Conservation (phyloP, 2,113 vertebrate species). For the Pterocles burchelli region DNA sequence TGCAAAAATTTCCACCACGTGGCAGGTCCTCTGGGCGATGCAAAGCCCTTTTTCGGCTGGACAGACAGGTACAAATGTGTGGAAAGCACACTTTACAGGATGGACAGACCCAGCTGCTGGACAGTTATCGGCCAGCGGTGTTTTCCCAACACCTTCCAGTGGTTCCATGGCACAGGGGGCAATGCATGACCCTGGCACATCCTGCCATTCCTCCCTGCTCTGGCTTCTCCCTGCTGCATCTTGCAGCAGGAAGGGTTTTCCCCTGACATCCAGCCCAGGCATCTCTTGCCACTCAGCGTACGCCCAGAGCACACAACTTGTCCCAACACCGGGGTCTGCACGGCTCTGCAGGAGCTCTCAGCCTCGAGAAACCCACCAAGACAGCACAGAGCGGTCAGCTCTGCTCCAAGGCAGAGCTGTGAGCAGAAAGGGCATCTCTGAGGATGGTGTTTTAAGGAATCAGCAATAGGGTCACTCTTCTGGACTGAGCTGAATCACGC, state of each 20-base stretch:
- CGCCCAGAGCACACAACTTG: fast-evolving
- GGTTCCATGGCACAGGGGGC: background rate
- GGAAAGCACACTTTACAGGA: background rate
- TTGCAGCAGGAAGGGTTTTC: background rate
- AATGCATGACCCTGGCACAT: fast-evolving
- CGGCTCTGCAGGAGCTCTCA: fast-evolving
- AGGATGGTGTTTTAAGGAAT: background rate
- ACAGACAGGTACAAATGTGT: background rate
- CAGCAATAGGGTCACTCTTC: background rate
- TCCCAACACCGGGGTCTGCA: fast-evolving
- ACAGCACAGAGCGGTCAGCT: background rate
- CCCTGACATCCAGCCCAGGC: background rate
- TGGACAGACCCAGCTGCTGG: background rate
- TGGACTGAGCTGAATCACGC: background rate
- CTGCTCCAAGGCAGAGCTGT: background rate
- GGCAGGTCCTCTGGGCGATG: background rate
- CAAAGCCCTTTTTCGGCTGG: background rate
- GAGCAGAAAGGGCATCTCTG: background rate
- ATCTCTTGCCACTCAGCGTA: background rate
- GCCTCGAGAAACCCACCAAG: background rate
- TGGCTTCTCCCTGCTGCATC: background rate
- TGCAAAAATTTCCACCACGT: background rate
- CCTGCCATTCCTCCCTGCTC: background rate
- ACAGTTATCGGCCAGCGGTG: background rate
- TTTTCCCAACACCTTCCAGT: background rate